These are phyloP conservation scores for Chiridota heheva DNA, from an alignment of 35 echinoderm and acorn worm genomes.

Conservation along the genomic window DNA sequence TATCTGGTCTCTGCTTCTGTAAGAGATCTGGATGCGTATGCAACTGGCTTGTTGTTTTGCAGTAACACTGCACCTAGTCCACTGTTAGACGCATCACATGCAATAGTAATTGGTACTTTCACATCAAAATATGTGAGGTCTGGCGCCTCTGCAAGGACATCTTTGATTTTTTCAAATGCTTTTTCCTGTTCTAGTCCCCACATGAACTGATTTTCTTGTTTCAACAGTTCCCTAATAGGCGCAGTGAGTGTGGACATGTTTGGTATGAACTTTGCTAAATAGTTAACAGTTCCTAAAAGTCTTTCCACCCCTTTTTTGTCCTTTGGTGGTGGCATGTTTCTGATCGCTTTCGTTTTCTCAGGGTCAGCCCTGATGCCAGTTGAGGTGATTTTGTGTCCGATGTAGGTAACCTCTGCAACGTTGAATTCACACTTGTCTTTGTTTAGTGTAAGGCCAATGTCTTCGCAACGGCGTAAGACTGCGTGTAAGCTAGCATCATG, in stretches of 20 bases:
- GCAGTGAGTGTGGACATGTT: constrained; percentile 49
- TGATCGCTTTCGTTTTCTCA: constrained; percentile 18
- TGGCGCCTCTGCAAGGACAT: constrained; percentile 7
- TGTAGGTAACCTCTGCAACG: constrained; percentile 42
- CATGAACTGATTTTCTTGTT: constrained; percentile 19
- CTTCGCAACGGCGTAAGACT: constrained; percentile 35
- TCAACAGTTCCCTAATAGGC: constrained; percentile 37
- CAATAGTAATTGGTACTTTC: constrained; percentile 4
- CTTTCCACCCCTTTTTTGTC: constrained; percentile 36
- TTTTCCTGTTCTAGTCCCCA: constrained; percentile 32
- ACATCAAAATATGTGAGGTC: constrained; percentile 46
- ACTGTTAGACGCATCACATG: constrained; percentile 49
- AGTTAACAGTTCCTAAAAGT: constrained; percentile 58
- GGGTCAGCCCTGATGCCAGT: constrained; percentile 47
- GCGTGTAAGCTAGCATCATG: constrained; percentile 44
- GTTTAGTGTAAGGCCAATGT: constrained; percentile 37
- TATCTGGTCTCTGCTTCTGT: constrained; percentile 38
- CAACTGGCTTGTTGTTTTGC: constrained; percentile 36
- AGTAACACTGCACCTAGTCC: constrained; percentile 42
- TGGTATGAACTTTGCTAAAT: constrained; percentile 56
- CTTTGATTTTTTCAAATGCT: constrained; percentile 32
- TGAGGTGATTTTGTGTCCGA: constrained; percentile 57
- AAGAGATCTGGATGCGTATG: constrained; percentile 52
- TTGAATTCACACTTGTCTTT: constrained; percentile 40
- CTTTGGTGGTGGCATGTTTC: constrained; percentile 3